Conservation (phyloP, 2,888 invertebrate genomes). For the Dione vanillae region DNA sequence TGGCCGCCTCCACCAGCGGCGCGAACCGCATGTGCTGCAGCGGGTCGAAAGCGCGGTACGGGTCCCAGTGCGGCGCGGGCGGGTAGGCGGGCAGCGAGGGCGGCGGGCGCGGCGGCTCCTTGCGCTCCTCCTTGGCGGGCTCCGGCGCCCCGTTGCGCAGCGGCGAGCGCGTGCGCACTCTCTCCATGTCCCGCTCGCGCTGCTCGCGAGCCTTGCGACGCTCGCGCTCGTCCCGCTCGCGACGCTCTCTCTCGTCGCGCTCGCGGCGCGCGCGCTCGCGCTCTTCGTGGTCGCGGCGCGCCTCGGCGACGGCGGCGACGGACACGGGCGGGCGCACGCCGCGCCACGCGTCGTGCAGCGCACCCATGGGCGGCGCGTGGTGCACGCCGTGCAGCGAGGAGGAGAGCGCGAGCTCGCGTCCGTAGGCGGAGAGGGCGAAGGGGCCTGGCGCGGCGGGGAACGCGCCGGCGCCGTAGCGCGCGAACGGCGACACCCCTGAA, state of each 20-base stretch:
- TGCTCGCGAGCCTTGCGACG: slow-evolving; percentile 84
- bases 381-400: slow-evolving; percentile 76
- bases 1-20: slow-evolving; percentile 91
- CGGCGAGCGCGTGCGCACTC: slow-evolving; percentile 89
- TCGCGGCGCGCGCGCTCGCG: slow-evolving; percentile 83
- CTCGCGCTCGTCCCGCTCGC: slow-evolving; percentile 82
- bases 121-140: slow-evolving; percentile 74
- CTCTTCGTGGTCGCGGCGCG: slow-evolving; percentile 76
- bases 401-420: slow-evolving; percentile 85
- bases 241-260: slow-evolving; percentile 86
- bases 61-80: slow-evolving; percentile 86
- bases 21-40: slow-evolving; percentile 88
- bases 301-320: slow-evolving; percentile 63
- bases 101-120: slow-evolving; percentile 79
- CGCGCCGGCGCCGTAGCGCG: slow-evolving; percentile 88
- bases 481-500: slow-evolving; percentile 91
- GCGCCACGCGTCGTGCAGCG: slow-evolving; percentile 78
- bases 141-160: slow-evolving; percentile 87
- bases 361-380: slow-evolving; percentile 68
- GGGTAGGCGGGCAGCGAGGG: slow-evolving; percentile 83
- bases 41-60: slow-evolving; percentile 89
- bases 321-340: slow-evolving; percentile 63
- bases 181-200: slow-evolving; percentile 85
- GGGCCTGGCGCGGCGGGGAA: slow-evolving; percentile 87
- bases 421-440: slow-evolving; percentile 88